Conservation (phyloP, 2,113 vertebrate genomes). For the Tenebrosternarchus preto region DNA sequence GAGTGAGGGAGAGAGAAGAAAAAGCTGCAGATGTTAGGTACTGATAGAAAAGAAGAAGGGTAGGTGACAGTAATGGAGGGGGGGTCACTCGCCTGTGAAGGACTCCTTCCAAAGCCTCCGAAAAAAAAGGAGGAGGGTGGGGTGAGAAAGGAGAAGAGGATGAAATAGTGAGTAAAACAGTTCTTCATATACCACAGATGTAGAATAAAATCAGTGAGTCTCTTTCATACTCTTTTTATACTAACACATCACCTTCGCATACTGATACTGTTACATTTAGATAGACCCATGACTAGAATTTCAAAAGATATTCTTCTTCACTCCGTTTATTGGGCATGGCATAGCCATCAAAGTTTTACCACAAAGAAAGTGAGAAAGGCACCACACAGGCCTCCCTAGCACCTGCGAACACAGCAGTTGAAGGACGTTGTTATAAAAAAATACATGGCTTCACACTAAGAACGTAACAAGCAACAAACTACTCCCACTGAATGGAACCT, state of each 20-base stretch:
- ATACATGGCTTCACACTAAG: neutral
- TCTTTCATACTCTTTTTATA: neutral
- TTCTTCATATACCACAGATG: neutral
- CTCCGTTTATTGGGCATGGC: neutral
- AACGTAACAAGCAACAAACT: neutral
- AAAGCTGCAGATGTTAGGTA: conserved; percentile 34
- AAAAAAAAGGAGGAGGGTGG: conserved; percentile 34
- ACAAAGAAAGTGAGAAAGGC: neutral
- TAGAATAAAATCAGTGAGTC: conserved; percentile 1
- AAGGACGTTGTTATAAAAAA: conserved; percentile 11
- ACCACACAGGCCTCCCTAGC: neutral
- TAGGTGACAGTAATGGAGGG: conserved; percentile 58
- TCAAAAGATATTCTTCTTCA: neutral
- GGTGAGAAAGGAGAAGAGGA: conserved; percentile 8
- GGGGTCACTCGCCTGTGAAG: conserved; percentile 60
- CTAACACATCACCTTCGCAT: neutral
- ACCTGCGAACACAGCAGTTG: neutral
- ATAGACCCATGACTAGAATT: neutral
- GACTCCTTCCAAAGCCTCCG: conserved; percentile 46
- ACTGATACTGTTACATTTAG: neutral
- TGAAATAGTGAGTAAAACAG: conserved; percentile 19
- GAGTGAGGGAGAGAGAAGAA: conserved; percentile 1
- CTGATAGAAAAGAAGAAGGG: conserved; percentile 43
- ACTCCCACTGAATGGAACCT: neutral
- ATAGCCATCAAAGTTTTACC: neutral